Evolutionary conservation across 2,113 vertebrate genomes (phyloP).

Genomic region (Uropsilus gracilis): DNA sequence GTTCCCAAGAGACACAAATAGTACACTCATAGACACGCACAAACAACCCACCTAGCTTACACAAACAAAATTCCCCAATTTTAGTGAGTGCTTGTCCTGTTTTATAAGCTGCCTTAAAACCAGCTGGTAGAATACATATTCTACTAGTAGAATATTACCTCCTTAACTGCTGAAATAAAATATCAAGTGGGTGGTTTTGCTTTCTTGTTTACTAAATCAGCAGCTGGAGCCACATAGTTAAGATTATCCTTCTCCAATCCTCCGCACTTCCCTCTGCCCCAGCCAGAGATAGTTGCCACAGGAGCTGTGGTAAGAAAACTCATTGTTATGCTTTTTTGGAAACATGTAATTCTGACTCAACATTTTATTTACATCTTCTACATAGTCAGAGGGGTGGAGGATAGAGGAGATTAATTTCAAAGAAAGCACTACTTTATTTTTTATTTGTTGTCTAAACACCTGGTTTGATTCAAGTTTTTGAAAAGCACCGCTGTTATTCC

Average conservation of each 20-base stretch:
- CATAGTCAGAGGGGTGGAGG: background rate
- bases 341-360: background rate
- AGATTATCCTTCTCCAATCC: background rate
- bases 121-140: background rate
- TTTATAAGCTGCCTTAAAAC: background rate
- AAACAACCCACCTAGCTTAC: background rate
- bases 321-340: background rate
- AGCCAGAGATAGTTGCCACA: background rate
- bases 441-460: background rate
- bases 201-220: background rate
- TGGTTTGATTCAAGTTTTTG: background rate
- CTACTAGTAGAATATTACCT: too few species aligned
- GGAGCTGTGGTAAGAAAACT: background rate
- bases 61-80: background rate
- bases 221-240: background rate
- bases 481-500: background rate
- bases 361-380: background rate
- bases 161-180: background rate
- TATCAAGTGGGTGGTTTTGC: background rate
- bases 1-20: background rate
- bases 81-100: background rate
- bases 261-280: background rate
- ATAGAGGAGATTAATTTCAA: background rate
- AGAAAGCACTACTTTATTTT: background rate
- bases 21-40: background rate